Percentiles rank a stretch among this genome's conserved stretches.
phyloP scores from a whole-genome alignment of 2,797 vertebrate genomes.

The Meda fulgida region DNA sequence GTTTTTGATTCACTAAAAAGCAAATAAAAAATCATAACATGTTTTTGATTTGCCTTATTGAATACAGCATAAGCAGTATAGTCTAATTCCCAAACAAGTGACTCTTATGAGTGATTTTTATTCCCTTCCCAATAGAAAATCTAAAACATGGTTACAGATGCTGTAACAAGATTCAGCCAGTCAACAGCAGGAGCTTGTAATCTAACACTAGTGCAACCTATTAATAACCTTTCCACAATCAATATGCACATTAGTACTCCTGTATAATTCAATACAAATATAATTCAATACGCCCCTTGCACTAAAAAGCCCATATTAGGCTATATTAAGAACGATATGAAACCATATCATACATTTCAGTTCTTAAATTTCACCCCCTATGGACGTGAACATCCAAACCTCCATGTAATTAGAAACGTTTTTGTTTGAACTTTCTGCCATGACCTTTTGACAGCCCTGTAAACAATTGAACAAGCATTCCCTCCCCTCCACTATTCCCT shows the following conservation, averaged over 20 bases:
- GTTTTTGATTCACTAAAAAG: neutral
- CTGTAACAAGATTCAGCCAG: neutral
- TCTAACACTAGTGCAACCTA: neutral
- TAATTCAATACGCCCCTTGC: conserved; percentile 5
- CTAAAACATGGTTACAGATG: neutral
- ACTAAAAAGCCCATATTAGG: conserved; percentile 23
- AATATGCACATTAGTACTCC: conserved; percentile 30
- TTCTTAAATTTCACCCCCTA: neutral
- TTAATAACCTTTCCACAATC: conserved; percentile 33
- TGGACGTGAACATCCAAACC: neutral
- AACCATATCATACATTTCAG: neutral
- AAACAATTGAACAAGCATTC: conserved; percentile 37
- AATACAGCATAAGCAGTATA: neutral
- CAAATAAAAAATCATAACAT: too few species aligned
- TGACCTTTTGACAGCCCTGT: conserved; percentile 41
- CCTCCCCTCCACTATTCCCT: conserved; percentile 1
- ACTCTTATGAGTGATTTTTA: neutral
- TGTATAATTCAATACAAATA: conserved; percentile 27
- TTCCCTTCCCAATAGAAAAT: neutral
- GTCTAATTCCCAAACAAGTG: neutral
- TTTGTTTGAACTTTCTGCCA: conserved; percentile 19
- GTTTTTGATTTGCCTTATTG: neutral
- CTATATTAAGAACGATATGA: conserved; percentile 13
- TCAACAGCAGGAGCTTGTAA: conserved; percentile 26
- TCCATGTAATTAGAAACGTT: conserved; percentile 13